Conservation (phyloP, 1,140 invertebrate species). For the Antheraea pernyi region DNA sequence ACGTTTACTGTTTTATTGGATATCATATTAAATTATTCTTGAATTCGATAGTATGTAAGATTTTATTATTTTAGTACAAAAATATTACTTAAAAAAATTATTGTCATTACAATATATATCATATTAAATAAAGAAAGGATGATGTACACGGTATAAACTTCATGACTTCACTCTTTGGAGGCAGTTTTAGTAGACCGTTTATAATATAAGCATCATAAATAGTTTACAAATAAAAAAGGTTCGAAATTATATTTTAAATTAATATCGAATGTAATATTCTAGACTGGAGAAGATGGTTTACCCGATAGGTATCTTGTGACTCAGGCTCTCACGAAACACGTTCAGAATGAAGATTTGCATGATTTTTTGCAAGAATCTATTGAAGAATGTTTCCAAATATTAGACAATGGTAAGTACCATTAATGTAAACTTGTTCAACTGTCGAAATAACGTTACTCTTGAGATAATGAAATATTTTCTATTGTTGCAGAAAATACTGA, state of each 20-base stretch:
- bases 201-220: background rate
- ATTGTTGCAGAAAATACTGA: conserved; percentile 63
- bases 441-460: too few species aligned
- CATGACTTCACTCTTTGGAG: too few species aligned
- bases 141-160: too few species aligned
- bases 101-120: too few species aligned
- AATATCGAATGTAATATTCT: background rate
- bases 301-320: conserved; percentile 79
- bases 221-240: too few species aligned
- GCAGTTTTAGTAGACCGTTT: background rate
- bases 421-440: background rate
- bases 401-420: conserved; percentile 59
- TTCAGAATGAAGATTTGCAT: conserved; percentile 75
- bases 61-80: too few species aligned
- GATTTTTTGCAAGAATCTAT: conserved; percentile 80
- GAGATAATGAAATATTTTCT: background rate
- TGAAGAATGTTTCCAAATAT: conserved; percentile 79
- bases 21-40: too few species aligned
- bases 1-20: too few species aligned
- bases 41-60: too few species aligned
- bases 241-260: background rate
- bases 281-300: conserved; percentile 77
- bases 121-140: too few species aligned
- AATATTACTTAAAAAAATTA: too few species aligned
- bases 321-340: conserved; percentile 75